A percentile compares a stretch with the other conserved stretches of the same genome.
Evolutionary conservation across 37 sponge, comb jelly and placozoan species (phyloP).

Genomic region (Tethya wilhelma): DNA sequence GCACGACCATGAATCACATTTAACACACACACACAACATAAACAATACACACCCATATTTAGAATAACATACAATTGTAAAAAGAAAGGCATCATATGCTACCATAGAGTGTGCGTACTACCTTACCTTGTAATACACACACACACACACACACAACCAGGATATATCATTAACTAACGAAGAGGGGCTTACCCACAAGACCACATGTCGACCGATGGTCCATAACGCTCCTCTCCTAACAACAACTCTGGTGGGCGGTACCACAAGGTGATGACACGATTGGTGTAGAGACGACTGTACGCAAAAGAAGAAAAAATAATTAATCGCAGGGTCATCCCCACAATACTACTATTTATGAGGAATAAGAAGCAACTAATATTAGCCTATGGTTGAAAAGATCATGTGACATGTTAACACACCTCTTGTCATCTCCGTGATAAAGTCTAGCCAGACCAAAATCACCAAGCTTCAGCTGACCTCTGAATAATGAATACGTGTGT

Average conservation of each 20-base stretch:
- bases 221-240: conserved; percentile 96
- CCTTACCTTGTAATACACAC: too few relatives aligned
- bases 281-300: conserved; percentile 92
- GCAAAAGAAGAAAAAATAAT: not conserved
- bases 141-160: too few relatives aligned
- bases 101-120: too few relatives aligned
- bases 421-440: conserved; percentile 85
- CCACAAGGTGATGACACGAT: conserved; percentile 97
- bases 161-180: not conserved
- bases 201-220: conserved; percentile 96
- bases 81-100: too few relatives aligned
- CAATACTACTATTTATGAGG: not conserved
- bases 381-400: too few relatives aligned
- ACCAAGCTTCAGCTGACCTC: conserved; percentile 92
- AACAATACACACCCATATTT: too few relatives aligned
- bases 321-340: not conserved
- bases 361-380: too few relatives aligned
- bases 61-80: too few relatives aligned
- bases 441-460: conserved; percentile 95
- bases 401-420: conserved; percentile 28
- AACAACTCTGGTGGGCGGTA: conserved; percentile 97
- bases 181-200: conserved; percentile 87
- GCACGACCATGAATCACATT: not conserved
- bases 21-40: not conserved
- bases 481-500: too few relatives aligned